A percentile compares a stretch with the other conserved stretches of the same genome.
Evolutionary conservation across 1,140 invertebrate species (phyloP).

Genomic region (Megathymus violae): DNA sequence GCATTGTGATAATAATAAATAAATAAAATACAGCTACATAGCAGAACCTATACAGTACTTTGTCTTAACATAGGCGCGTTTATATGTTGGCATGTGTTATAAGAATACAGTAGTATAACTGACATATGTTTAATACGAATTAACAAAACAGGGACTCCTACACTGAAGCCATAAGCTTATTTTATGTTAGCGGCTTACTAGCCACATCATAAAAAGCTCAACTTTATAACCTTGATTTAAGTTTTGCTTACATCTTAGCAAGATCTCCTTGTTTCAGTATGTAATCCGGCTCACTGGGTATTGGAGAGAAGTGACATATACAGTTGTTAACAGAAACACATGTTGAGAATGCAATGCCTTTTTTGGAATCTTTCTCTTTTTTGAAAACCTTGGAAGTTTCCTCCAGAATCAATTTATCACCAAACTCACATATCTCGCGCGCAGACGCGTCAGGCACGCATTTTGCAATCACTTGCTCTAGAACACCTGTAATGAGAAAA

Average conservation of each 20-base stretch:
- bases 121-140: no score
- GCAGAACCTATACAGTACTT: not conserved
- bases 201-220: not conserved
- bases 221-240: not conserved
- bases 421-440: slow-evolving; percentile 95
- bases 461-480: slow-evolving; percentile 95
- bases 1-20: slow-evolving; percentile 4
- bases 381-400: slow-evolving; percentile 99
- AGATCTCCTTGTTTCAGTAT: slow-evolving; percentile 96
- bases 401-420: slow-evolving; percentile 94
- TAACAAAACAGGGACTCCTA: no score
- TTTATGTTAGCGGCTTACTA: no score
- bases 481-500: slow-evolving; percentile 87
- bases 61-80: no score
- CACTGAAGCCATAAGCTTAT: not conserved
- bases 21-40: not conserved
- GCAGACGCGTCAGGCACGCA: slow-evolving; percentile 95
- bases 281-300: slow-evolving; percentile 95
- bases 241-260: slow-evolving; percentile 95
- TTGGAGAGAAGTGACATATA: slow-evolving; percentile 99
- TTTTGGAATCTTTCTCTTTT: slow-evolving; percentile 99
- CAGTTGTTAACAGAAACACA: slow-evolving; percentile 99
- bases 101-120: no score
- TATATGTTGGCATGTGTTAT: no score
- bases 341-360: slow-evolving; percentile 99